Evolutionary conservation across 2,797 vertebrate genomes (phyloP).

Genomic region (Bryconaethiops microstoma): DNA sequence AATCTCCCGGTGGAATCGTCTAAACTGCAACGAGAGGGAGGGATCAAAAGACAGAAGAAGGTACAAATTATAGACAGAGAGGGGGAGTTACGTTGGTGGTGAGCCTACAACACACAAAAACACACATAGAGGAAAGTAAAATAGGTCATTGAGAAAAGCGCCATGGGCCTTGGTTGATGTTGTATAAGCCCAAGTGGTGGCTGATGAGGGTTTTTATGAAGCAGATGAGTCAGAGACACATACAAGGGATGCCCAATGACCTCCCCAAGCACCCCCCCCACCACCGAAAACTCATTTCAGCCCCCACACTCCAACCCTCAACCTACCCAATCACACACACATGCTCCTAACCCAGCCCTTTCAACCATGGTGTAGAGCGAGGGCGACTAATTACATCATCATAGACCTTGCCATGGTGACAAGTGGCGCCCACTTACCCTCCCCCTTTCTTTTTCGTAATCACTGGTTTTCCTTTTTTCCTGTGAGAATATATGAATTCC

Average conservation of each 20-base stretch:
- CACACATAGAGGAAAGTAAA: constrained; percentile 4
- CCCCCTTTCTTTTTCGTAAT: neutral
- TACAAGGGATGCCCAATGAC: constrained; percentile 27
- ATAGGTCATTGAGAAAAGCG: constrained; percentile 10
- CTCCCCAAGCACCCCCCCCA: neutral
- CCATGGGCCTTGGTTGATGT: constrained; percentile 17
- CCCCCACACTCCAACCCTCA: neutral
- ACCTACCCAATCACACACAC: neutral
- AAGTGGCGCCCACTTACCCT: constrained; percentile 13
- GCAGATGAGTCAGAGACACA: constrained; percentile 35
- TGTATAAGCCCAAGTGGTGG: constrained; percentile 28
- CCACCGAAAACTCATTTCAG: neutral
- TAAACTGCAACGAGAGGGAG: constrained; percentile 79
- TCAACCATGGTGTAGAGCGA: constrained; percentile 1
- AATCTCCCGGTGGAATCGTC: constrained; percentile 92
- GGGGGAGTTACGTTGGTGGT: neutral
- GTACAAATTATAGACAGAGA: neutral
- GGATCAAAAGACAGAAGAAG: neutral
- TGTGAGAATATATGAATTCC: constrained; percentile 11
- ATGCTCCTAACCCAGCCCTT: neutral
- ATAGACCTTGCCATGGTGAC: neutral
- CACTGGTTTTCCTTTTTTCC: neutral
- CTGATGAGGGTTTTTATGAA: neutral
- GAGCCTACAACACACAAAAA: neutral
- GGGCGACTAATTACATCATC: constrained; percentile 26